Percentiles rank a stretch among this genome's conserved stretches.
Conservation (phyloP, 2,888 invertebrate genomes). For the Agrochola macilenta region DNA sequence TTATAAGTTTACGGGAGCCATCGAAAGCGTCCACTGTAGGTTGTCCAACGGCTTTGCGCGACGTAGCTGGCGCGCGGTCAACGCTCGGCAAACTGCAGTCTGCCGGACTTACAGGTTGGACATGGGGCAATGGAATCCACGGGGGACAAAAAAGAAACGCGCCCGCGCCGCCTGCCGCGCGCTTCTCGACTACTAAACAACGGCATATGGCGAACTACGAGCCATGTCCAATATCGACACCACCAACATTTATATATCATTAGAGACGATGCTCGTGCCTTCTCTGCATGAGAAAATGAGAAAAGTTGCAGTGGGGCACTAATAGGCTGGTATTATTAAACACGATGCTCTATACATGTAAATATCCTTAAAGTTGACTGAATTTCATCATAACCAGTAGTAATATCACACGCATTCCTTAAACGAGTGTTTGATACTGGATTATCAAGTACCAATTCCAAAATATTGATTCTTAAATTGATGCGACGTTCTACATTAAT, state of each 20-base stretch:
- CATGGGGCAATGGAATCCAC: constrained; percentile 89
- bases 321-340: neutral
- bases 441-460: neutral
- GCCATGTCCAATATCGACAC: constrained; percentile 53
- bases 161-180: constrained; percentile 79
- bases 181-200: constrained; percentile 82
- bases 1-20: constrained; percentile 74
- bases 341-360: constrained; percentile 17
- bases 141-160: constrained; percentile 87
- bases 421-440: neutral
- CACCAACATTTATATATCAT: constrained; percentile 33
- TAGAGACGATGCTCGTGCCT: neutral
- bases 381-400: neutral
- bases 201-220: constrained; percentile 68
- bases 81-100: constrained; percentile 89
- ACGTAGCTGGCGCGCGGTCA: constrained; percentile 86
- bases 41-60: constrained; percentile 84
- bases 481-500: too few relatives aligned
- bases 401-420: constrained; percentile 1
- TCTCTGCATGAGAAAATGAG: neutral
- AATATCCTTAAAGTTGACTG: constrained; percentile 8
- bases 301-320: too few relatives aligned
- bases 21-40: constrained; percentile 82
- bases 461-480: neutral
- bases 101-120: constrained; percentile 90